phyloP scores from a whole-genome alignment of 2,797 vertebrate species.

The Odontamblyopus lacepedii region DNA sequence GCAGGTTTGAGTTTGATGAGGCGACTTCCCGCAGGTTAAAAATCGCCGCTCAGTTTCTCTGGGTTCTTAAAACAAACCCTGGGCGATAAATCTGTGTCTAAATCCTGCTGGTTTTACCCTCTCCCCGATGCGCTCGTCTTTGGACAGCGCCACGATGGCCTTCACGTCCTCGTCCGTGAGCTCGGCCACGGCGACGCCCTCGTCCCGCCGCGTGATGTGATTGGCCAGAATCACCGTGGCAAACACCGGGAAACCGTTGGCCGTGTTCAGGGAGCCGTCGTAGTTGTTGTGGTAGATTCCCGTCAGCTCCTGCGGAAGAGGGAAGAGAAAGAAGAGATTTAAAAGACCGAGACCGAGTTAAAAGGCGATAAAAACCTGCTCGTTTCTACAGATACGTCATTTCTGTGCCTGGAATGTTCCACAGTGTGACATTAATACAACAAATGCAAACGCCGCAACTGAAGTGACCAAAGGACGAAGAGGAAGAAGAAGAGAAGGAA shows the following conservation, averaged over 20 bases:
- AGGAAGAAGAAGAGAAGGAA: no score
- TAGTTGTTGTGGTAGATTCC: conserved; percentile 99
- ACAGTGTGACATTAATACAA: no score
- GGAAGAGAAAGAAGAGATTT: neutral
- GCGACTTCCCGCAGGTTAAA: no score
- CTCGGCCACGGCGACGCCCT: conserved; percentile 87
- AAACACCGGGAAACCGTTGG: conserved; percentile 95
- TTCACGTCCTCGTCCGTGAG: conserved; percentile 96
- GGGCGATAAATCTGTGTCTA: no score
- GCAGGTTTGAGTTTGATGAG: no score
- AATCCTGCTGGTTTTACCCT: conserved; percentile 61
- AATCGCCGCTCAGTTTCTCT: no score
- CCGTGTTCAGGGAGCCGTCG: conserved; percentile 93
- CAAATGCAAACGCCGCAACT: no score
- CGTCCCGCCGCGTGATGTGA: conserved; percentile 88
- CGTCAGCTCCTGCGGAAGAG: conserved; percentile 85
- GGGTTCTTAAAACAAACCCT: no score
- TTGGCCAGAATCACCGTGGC: conserved; percentile 97
- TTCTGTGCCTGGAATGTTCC: no score
- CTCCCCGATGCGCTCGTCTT: conserved; percentile 94
- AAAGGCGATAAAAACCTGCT: no score
- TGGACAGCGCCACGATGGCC: conserved; percentile 88
- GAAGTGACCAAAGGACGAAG: no score
- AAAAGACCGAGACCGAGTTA: neutral
- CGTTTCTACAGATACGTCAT: no score